A percentile compares a stretch with the other conserved stretches of the same genome.
phyloP scores from a whole-genome alignment of 2,888 invertebrate genomes.

The Ptilodon capucinus region DNA sequence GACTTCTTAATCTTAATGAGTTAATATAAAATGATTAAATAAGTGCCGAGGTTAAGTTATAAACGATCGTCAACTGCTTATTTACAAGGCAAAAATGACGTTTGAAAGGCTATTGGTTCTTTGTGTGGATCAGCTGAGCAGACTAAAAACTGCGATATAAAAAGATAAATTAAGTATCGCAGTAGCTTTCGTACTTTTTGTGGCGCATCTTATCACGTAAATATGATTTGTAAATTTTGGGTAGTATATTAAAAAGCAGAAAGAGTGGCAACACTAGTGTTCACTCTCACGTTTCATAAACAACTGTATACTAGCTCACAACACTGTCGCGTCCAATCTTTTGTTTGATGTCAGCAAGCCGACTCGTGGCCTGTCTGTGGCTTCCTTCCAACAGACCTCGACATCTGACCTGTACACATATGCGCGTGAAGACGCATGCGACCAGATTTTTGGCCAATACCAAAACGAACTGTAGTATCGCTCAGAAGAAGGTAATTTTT shows the following conservation, averaged over 20 bases:
- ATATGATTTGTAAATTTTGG: not conserved
- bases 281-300: not conserved
- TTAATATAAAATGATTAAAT: too few relatives aligned
- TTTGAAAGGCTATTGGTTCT: too few relatives aligned
- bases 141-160: too few relatives aligned
- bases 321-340: constrained; percentile 13
- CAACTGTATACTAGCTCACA: constrained; percentile 9
- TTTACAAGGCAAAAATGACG: too few relatives aligned
- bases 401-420: constrained; percentile 10
- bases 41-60: too few relatives aligned
- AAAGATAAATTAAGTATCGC: too few relatives aligned
- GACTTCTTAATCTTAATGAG: too few relatives aligned
- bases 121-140: too few relatives aligned
- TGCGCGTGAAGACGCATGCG: constrained; percentile 11
- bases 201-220: too few relatives aligned
- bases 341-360: constrained; percentile 18
- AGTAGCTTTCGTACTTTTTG: too few relatives aligned
- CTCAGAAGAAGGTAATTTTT: too few relatives aligned
- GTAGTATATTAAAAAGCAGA: not conserved
- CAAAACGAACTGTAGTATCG: constrained; percentile 2
- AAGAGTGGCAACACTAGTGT: not conserved
- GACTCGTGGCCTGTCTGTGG: constrained; percentile 13
- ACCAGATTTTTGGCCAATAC: constrained; percentile 9
- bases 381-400: constrained; percentile 8
- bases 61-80: too few relatives aligned